phyloP scores from a whole-genome alignment of 2,113 vertebrate genomes.

The Mugil cephalus region DNA sequence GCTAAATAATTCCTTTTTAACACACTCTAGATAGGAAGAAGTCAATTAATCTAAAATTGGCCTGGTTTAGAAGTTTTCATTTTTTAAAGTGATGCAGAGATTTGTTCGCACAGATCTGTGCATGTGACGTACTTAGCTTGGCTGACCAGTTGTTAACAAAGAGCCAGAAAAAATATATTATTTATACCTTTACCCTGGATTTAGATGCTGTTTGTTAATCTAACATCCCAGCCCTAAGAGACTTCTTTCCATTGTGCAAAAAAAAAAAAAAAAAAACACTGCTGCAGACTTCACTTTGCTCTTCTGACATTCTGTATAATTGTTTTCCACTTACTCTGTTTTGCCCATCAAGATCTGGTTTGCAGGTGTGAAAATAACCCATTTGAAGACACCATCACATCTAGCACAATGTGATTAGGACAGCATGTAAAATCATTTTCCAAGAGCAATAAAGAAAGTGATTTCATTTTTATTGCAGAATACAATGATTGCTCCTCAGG shows the following conservation, averaged over 20 bases:
- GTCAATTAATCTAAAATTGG: no score
- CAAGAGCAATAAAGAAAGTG: constrained; percentile 69
- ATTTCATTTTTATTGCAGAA: constrained; percentile 72
- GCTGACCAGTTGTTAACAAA: constrained; percentile 37
- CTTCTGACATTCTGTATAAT: constrained; percentile 59
- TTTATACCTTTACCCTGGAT: constrained; percentile 51
- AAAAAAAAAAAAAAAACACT: constrained; percentile 18
- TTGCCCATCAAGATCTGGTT: constrained; percentile 50
- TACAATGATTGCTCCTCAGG: constrained; percentile 65
- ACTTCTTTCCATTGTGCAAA: constrained; percentile 28
- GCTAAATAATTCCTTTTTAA: not conserved
- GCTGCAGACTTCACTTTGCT: constrained; percentile 37
- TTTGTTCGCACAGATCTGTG: not conserved
- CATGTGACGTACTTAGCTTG: not conserved
- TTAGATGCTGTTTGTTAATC: constrained; percentile 61
- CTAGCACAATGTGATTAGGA: constrained; percentile 59
- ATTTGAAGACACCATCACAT: constrained; percentile 47
- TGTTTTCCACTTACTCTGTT: constrained; percentile 54
- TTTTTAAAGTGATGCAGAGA: constrained; percentile 10
- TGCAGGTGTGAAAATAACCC: constrained; percentile 62
- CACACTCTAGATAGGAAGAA: not conserved
- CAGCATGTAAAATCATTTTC: constrained; percentile 66
- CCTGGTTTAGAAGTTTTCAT: not conserved
- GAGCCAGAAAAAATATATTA: constrained; percentile 27
- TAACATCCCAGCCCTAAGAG: constrained; percentile 49